Conservation (phyloP, 2,113 vertebrate genomes). For the Toxotes chatareus region DNA sequence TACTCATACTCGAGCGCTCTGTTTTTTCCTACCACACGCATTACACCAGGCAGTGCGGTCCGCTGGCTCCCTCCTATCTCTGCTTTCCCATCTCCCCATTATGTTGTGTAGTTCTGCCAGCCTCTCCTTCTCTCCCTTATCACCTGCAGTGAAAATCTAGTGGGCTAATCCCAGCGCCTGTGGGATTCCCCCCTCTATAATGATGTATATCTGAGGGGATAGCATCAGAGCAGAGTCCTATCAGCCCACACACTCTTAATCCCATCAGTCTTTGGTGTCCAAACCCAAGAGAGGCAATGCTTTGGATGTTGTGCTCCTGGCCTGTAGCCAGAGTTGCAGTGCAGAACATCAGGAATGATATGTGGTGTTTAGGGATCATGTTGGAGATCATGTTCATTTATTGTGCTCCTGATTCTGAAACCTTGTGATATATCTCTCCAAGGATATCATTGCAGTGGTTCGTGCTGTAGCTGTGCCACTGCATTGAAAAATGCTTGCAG, state of each 20-base stretch:
- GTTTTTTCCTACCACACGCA: slow-evolving; percentile 51
- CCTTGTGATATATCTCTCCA: slow-evolving; percentile 24
- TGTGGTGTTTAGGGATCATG: slow-evolving; percentile 63
- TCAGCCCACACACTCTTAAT: slow-evolving; percentile 80
- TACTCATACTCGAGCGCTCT: slow-evolving; percentile 54
- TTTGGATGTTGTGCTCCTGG: slow-evolving; percentile 59
- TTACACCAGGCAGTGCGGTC: slow-evolving; percentile 53
- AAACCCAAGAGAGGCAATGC: slow-evolving; percentile 53
- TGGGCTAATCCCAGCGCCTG: slow-evolving; percentile 75
- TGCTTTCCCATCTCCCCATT: slow-evolving; percentile 71
- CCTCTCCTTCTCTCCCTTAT: slow-evolving; percentile 69
- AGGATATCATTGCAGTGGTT: slow-evolving; percentile 51
- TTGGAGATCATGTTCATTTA: slow-evolving; percentile 67
- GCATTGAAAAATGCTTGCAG: slow-evolving; percentile 40
- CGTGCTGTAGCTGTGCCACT: slow-evolving; percentile 28
- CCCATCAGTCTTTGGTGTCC: slow-evolving; percentile 78
- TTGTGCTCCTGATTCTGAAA: slow-evolving; percentile 52
- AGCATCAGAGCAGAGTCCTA: slow-evolving; percentile 78
- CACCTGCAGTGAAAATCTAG: slow-evolving; percentile 80
- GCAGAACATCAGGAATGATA: slow-evolving; percentile 60
- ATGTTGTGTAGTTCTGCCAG: slow-evolving; percentile 74
- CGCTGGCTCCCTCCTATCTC: slow-evolving; percentile 70
- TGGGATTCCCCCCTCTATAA: slow-evolving; percentile 78
- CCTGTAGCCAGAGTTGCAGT: slow-evolving; percentile 46
- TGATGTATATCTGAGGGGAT: slow-evolving; percentile 80